phyloP scores from a whole-genome alignment of 2,888 invertebrate species.

The Ischnus inquisitorius region DNA sequence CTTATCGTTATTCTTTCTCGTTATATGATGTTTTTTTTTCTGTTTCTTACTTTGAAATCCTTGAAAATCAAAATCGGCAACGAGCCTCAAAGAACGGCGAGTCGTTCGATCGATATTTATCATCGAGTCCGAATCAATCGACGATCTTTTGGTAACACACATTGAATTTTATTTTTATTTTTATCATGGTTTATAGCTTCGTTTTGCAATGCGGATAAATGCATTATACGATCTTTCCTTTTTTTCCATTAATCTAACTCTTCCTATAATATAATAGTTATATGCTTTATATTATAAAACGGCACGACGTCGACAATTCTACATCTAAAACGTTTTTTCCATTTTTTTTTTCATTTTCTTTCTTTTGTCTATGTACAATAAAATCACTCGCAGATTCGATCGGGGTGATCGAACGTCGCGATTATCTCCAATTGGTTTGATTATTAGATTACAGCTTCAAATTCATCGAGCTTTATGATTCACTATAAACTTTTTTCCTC shows the following conservation, averaged over 20 bases:
- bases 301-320: constrained; percentile 67
- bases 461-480: constrained; percentile 24
- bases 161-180: constrained; percentile 13
- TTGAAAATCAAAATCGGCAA: constrained; percentile 12
- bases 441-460: constrained; percentile 29
- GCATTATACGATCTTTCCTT: constrained; percentile 17
- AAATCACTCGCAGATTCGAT: constrained; percentile 50
- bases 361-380: constrained; percentile 70
- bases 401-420: constrained; percentile 51
- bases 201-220: constrained; percentile 39
- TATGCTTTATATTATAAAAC: constrained; percentile 69
- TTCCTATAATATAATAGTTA: constrained; percentile 41
- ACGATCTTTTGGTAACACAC: constrained; percentile 12
- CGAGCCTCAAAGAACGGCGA: background rate
- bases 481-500: constrained; percentile 1
- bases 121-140: constrained; percentile 2
- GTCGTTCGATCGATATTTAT: constrained; percentile 19
- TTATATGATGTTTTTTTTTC: constrained; percentile 24
- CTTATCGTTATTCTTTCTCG: constrained; percentile 14
- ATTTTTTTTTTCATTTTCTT: background rate
- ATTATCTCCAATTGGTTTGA: constrained; percentile 37
- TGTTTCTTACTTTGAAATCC: constrained; percentile 1
- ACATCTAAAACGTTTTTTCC: constrained; percentile 54
- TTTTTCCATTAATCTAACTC: constrained; percentile 25
- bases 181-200: constrained; percentile 36